phyloP scores from a whole-genome alignment of 2,888 invertebrate species.

The Punctoribates punctum region DNA sequence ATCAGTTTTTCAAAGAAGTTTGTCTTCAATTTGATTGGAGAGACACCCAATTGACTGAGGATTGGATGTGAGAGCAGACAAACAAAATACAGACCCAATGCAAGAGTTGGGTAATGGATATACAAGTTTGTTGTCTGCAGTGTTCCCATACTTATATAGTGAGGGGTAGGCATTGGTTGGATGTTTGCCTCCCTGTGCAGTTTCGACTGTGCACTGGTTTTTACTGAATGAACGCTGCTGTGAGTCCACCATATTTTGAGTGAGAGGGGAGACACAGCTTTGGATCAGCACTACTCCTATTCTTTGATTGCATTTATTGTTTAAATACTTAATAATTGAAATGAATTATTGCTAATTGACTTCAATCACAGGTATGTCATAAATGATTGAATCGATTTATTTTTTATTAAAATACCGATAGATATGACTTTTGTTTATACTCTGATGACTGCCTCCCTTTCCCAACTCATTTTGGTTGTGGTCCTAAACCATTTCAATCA shows the following conservation, averaged over 20 bases:
- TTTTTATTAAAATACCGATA: background rate
- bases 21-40: too few species aligned
- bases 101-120: too few species aligned
- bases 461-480: constrained; percentile 24
- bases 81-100: too few species aligned
- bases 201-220: background rate
- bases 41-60: too few species aligned
- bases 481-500: constrained; percentile 5
- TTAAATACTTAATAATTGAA: background rate
- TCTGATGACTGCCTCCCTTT: constrained; percentile 23
- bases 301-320: background rate
- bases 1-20: too few species aligned
- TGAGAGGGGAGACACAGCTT: constrained; percentile 24
- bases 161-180: constrained; percentile 4
- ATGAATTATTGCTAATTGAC: background rate
- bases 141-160: too few species aligned
- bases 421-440: background rate
- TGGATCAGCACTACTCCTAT: background rate
- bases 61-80: too few species aligned
- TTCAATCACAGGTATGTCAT: constrained; percentile 15
- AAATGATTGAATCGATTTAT: background rate
- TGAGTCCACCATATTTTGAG: constrained; percentile 37
- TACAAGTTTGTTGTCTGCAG: too few species aligned
- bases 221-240: background rate
- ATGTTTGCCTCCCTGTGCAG: background rate